phyloP scores from a whole-genome alignment of 2,113 vertebrate genomes.

The Hystrix brachyura region DNA sequence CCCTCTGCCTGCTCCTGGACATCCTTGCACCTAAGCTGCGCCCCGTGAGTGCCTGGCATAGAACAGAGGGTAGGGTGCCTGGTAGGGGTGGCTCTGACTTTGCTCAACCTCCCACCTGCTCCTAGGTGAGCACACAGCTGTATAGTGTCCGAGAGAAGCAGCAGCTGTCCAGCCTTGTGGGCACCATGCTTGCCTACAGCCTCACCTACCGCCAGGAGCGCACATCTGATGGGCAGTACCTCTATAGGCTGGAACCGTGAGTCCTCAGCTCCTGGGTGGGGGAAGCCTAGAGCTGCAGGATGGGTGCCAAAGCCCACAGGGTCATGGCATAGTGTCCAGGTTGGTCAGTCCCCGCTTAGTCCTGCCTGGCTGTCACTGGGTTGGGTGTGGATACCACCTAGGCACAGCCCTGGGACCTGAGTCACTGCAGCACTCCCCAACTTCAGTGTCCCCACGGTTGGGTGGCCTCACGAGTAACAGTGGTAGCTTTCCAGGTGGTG shows the following conservation, averaged over 20 bases:
- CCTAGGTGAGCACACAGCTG: conserved; percentile 97
- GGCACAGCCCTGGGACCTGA: background rate
- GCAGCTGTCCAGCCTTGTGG: conserved; percentile 93
- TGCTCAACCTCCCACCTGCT: background rate
- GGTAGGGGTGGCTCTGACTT: background rate
- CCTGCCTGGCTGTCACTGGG: background rate
- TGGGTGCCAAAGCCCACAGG: background rate
- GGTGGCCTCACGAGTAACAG: background rate
- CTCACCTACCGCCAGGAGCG: conserved; percentile 97
- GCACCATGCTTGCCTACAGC: conserved; percentile 97
- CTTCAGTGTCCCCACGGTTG: background rate
- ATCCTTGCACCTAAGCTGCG: conserved; percentile 95
- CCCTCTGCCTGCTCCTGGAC: conserved; percentile 94
- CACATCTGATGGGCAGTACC: conserved; percentile 94
- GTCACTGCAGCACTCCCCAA: background rate
- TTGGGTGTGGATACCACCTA: background rate
- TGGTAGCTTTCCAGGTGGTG: background rate
- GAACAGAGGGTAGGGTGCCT: background rate
- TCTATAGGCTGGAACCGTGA: conserved; percentile 96
- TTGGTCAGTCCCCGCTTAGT: too few species aligned
- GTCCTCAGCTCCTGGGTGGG: conserved; percentile 73
- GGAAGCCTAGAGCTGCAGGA: background rate
- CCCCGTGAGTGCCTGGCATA: conserved; percentile 88
- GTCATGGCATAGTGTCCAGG: background rate
- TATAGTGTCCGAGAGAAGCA: conserved; percentile 96